phyloP scores from a whole-genome alignment of 2,113 vertebrate species.

The Serinus canaria region DNA sequence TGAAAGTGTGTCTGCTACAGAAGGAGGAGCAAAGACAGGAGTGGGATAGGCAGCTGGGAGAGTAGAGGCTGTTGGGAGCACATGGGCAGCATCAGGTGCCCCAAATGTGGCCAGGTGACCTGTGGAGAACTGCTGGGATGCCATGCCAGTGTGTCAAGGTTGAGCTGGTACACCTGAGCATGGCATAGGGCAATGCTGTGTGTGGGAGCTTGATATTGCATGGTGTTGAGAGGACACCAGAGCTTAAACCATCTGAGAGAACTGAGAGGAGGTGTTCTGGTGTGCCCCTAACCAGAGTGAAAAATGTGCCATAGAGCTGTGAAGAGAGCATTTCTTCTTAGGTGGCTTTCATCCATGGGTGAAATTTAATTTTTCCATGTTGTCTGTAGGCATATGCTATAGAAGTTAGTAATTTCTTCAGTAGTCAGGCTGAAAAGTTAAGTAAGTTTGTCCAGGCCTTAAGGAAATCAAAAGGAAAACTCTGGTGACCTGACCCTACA shows the following conservation, averaged over 20 bases:
- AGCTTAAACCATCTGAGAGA: neutral
- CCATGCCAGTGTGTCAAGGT: fast-evolving
- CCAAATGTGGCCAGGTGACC: fast-evolving
- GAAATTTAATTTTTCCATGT: conserved; percentile 17
- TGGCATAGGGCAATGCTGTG: fast-evolving
- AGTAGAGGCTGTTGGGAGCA: neutral
- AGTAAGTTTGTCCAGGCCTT: conserved; percentile 20
- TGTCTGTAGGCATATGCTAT: neutral
- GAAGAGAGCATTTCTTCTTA: neutral
- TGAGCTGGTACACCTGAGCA: neutral
- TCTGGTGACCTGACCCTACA: neutral
- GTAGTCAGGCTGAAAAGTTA: conserved; percentile 1
- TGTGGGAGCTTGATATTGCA: neutral
- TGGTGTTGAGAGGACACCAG: fast-evolving
- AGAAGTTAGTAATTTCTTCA: conserved; percentile 41
- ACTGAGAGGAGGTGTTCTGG: neutral
- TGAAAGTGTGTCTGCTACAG: neutral
- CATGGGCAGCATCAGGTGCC: neutral
- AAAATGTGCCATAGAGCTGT: neutral
- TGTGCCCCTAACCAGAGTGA: neutral
- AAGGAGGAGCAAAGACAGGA: neutral
- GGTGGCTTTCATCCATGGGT: neutral
- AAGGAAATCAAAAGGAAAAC: conserved; percentile 39
- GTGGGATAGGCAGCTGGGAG: neutral
- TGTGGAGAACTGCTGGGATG: neutral